phyloP scores from a whole-genome alignment of 2,888 invertebrate genomes.

The Leuctra nigra region DNA sequence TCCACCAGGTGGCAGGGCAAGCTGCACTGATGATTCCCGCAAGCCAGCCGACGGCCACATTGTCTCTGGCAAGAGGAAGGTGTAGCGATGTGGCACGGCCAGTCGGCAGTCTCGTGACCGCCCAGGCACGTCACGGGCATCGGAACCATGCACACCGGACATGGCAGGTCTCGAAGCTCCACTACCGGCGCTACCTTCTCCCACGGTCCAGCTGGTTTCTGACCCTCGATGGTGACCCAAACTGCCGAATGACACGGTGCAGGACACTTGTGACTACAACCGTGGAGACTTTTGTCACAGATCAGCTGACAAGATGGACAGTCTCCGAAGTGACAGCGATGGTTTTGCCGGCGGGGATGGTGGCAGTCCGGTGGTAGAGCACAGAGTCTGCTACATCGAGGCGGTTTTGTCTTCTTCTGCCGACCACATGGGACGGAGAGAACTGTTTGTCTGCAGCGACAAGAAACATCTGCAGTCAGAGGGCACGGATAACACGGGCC shows the following conservation, averaged over 20 bases:
- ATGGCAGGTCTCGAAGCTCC: slow-evolving; percentile 39
- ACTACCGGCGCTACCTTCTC: slow-evolving; percentile 36
- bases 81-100: slow-evolving; percentile 62
- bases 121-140: slow-evolving; percentile 67
- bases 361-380: slow-evolving; percentile 78
- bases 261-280: slow-evolving; percentile 63
- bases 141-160: slow-evolving; percentile 49
- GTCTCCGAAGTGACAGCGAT: slow-evolving; percentile 74
- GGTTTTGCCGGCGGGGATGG: slow-evolving; percentile 63
- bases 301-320: slow-evolving; percentile 76
- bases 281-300: slow-evolving; percentile 53
- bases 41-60: slow-evolving; percentile 65
- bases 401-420: slow-evolving; percentile 67
- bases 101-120: slow-evolving; percentile 58
- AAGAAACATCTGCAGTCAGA: slow-evolving; percentile 59
- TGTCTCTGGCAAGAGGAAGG: slow-evolving; percentile 70
- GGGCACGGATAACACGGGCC: slow-evolving; percentile 83
- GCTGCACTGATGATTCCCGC: slow-evolving; percentile 72
- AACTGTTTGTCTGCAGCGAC: slow-evolving; percentile 73
- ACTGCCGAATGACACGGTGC: slow-evolving; percentile 71
- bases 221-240: slow-evolving; percentile 51
- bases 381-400: slow-evolving; percentile 68
- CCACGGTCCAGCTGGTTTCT: slow-evolving; percentile 43
- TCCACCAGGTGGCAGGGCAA: slow-evolving; percentile 63
- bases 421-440: slow-evolving; percentile 82